Percentiles rank a stretch among this genome's conserved stretches.
These are phyloP conservation scores for Thalassophryne amazonica DNA, from an alignment of 2,797 vertebrate species.

Conservation along the genomic window DNA sequence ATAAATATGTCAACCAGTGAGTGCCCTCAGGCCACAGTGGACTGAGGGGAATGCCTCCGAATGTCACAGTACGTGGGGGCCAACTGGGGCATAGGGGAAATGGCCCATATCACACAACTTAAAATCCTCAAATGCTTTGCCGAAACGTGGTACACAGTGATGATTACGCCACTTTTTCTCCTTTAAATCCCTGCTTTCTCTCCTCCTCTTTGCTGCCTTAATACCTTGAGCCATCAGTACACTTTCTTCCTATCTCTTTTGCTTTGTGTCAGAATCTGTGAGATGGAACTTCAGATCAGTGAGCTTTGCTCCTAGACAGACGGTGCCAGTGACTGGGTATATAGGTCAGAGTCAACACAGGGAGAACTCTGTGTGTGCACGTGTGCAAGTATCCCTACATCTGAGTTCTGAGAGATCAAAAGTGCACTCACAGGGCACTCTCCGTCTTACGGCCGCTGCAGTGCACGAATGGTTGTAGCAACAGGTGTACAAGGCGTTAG, in stretches of 20 bases:
- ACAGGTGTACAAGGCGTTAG: no score
- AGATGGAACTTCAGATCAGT: conserved; percentile 60
- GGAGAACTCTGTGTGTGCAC: background rate
- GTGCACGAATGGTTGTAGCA: no score
- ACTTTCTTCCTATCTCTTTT: conserved; percentile 14
- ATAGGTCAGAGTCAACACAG: conserved; percentile 59
- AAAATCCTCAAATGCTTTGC: conserved; percentile 18
- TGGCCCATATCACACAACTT: conserved; percentile 26
- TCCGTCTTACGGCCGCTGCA: no score
- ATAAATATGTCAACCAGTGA: background rate
- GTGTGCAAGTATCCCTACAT: background rate
- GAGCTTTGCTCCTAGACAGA: conserved; percentile 43
- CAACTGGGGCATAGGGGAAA: conserved; percentile 29
- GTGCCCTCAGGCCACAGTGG: conserved; percentile 5
- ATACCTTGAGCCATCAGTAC: conserved; percentile 5
- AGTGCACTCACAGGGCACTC: no score
- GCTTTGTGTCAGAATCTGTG: conserved; percentile 46
- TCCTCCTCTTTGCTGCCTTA: background rate
- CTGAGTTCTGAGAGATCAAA: no score
- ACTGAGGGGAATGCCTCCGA: background rate
- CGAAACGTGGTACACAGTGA: background rate
- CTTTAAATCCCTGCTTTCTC: background rate
- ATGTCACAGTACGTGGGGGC: conserved; percentile 6
- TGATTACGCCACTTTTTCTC: background rate
- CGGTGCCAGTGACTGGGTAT: conserved; percentile 50